Evolutionary conservation across 2,113 vertebrate genomes (phyloP), one percentile per base, ranked within the genome.

Genomic region (Nyctereutes procyonoides): DNA sequence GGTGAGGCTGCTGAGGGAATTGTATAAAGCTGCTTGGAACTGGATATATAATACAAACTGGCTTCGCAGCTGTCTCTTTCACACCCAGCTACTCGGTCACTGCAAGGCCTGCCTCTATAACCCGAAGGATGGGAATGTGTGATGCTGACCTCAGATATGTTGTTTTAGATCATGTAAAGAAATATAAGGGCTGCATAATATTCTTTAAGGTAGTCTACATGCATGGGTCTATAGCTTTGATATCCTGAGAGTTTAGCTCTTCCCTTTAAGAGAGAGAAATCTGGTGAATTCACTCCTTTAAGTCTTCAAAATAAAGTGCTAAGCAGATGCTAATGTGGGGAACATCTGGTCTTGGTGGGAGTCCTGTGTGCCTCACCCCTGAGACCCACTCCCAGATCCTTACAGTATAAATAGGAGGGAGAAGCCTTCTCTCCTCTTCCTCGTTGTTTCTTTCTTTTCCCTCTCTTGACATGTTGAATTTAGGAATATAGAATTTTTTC

Each of bases 241-340:
- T 76, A 28, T 35, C 24, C 30, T 51, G 20, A 82, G 30, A 82
- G 15, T 62, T 96, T 80, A 91, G 60, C 11, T 65, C 38, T 48
- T 14, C 10, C n/a, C 65, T 87, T 88, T 74, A 90, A 81, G 58
- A 89, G 86, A 80, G 82, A 80, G 82, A 96, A 92, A 38, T n/a
- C 77, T 77, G 58, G 28, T 38, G 76, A 51, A 60, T 62, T 58
- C 35, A 71, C 82, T 53, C 82, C 60, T 63, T 48, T 74, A 65
- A 85, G 53, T 88, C 79, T 89, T 94, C 73, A 63, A 84, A 95
- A 93, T 65, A 63, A 92, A 83, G 83, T 87, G 90, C 92, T 96
- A 96, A 98, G 53, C 92, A 80, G 53, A 60, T 95, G 87, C 58
- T 85, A 92, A 90, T 55, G 80, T 38, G 32, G 43, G 73, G 38